Conservation (phyloP, 2,888 invertebrate species). For the Aelia acuminata region DNA sequence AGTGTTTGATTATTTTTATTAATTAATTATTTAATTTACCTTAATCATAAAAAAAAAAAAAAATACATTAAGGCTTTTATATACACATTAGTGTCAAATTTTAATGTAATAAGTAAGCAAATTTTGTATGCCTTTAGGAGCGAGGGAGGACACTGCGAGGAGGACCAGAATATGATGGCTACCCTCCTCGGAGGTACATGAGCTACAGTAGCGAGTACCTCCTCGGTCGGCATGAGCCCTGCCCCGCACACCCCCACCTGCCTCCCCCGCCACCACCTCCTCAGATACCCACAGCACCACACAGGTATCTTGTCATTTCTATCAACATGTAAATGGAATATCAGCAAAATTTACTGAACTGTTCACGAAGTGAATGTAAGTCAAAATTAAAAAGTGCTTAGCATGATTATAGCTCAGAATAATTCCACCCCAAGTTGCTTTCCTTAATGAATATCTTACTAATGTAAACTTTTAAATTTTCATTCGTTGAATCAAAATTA, state of each 20-base stretch:
- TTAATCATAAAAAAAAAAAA: too few species aligned
- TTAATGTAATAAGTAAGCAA: neutral
- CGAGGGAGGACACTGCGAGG: constrained; percentile 65
- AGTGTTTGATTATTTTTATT: too few species aligned
- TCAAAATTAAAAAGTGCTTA: neutral
- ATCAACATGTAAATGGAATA: neutral
- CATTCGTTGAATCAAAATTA: neutral
- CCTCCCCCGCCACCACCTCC: constrained; percentile 75
- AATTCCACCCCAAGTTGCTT: neutral
- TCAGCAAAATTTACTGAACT: neutral
- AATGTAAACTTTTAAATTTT: neutral
- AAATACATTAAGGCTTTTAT: too few species aligned
- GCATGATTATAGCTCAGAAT: neutral
- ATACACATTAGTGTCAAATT: too few species aligned
- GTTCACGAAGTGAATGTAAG: neutral
- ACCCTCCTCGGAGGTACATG: constrained; percentile 67
- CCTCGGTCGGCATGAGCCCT: constrained; percentile 65
- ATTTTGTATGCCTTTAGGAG: constrained; percentile 62
- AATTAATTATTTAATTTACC: too few species aligned
- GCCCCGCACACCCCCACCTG: constrained; percentile 69
- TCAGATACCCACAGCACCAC: constrained; percentile 67
- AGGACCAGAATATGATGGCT: constrained; percentile 63
- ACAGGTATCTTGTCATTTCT: constrained; percentile 64
- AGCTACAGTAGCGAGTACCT: constrained; percentile 69
- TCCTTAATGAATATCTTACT: neutral